Conservation (phyloP, 23 tunicate species). For the Trididemnum nubilum region DNA sequence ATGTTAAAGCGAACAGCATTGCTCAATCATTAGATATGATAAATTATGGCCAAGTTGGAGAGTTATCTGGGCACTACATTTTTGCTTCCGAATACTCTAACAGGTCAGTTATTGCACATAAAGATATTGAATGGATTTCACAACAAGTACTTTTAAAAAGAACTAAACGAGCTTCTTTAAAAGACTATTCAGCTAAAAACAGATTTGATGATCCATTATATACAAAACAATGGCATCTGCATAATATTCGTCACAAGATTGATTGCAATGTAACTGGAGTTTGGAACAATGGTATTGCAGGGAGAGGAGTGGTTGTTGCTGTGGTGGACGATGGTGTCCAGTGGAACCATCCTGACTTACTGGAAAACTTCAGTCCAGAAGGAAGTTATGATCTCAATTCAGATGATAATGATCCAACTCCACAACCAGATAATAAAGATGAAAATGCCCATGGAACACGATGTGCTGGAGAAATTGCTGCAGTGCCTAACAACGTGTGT, state of each 20-base stretch:
- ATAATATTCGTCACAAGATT: constrained; percentile 22
- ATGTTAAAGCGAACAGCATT: constrained; percentile 44
- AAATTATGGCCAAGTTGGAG: constrained; percentile 91
- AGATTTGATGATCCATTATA: constrained; percentile 69
- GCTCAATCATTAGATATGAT: constrained; percentile 31
- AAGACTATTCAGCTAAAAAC: neutral
- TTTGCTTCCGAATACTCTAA: constrained; percentile 27
- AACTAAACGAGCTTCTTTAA: constrained; percentile 22
- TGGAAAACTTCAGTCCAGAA: constrained; percentile 73
- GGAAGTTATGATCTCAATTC: constrained; percentile 94
- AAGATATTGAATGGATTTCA: constrained; percentile 55
- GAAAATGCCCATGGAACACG: constrained; percentile 96
- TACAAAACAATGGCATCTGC: constrained; percentile 88
- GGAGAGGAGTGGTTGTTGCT: constrained; percentile 92
- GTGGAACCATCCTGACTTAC: constrained; percentile 93
- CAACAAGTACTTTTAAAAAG: constrained; percentile 52
- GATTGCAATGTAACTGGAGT: constrained; percentile 97
- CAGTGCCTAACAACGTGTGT: constrained; percentile 74
- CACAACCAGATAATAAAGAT: constrained; percentile 55
- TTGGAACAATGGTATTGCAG: constrained; percentile 79
- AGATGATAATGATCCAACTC: constrained; percentile 93
- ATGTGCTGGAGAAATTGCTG: constrained; percentile 99
- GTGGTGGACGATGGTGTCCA: constrained; percentile 98
- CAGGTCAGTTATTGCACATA: neutral
- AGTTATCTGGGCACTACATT: constrained; percentile 62